Percentiles rank a stretch among this genome's conserved stretches.
Conservation (phyloP, 2,113 vertebrate species). For the Nesogale talazaci region DNA sequence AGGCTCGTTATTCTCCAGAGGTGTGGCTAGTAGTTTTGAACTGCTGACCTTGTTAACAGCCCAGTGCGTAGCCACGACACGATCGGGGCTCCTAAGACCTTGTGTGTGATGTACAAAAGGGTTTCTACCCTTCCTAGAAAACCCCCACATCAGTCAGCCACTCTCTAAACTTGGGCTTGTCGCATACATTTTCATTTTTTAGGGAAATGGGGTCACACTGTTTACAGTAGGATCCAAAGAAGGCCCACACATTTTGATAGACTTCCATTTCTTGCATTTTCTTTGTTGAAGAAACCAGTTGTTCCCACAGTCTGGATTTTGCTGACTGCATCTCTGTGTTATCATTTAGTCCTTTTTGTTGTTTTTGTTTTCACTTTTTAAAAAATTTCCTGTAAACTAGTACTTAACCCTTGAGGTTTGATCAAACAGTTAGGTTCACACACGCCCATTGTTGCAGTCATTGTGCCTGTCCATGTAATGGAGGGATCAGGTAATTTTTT, state of each 20-base stretch:
- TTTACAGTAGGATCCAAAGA: not conserved
- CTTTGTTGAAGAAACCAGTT: slow-evolving; percentile 11
- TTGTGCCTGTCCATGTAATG: too few species aligned
- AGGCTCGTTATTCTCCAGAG: too few species aligned
- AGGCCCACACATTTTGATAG: not conserved
- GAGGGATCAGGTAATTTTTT: not conserved
- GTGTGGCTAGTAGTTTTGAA: too few species aligned
- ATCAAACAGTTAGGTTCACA: too few species aligned
- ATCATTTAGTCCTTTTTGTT: not conserved
- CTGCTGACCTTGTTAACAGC: too few species aligned
- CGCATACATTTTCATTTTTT: not conserved
- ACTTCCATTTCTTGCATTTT: not conserved
- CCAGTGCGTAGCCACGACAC: too few species aligned
- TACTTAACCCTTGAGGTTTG: not conserved
- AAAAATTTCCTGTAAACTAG: not conserved
- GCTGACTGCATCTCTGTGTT: not conserved
- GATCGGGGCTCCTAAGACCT: too few species aligned
- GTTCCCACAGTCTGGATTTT: not conserved
- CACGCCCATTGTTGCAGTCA: too few species aligned
- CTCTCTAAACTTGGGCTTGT: not conserved
- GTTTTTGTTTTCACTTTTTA: not conserved
- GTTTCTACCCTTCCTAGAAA: too few species aligned
- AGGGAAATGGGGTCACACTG: not conserved
- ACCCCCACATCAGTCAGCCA: not conserved
- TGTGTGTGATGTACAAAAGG: not conserved